Evolutionary conservation across 1,140 invertebrate species (phyloP), one percentile per base, ranked within the genome.

Genomic region (Aphaenogaster rudis): DNA sequence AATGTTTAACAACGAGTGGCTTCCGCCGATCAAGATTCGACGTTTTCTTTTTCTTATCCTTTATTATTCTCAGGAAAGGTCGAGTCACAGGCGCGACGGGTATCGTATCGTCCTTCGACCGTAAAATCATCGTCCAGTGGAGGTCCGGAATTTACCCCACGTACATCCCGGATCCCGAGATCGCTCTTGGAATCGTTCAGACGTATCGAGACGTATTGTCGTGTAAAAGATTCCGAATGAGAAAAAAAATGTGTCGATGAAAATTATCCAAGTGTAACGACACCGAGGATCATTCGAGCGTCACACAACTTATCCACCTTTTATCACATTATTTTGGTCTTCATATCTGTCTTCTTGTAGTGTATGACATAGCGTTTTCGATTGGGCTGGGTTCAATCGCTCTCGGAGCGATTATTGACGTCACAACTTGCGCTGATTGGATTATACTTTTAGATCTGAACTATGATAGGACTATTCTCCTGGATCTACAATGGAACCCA

Each of bases 81-180:
- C 52, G 85, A 88, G 67, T 84, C 76, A 67, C 69, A 21, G 17
- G 45, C 57, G 59, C 69, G 64, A 89, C 79, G 42, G 72, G 57
- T 71, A 81, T 88, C 71, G 74, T 54, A 59, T 21, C 71, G 13
- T 86, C 92, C 80, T 85, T 92, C 91, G 91, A 94, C 93, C 93
- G 90, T 95, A 90, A 94, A 94, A 94, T 93, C 91, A 91, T 93
- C 92, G 92, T 94, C 90, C 91, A 91, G 81, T 61, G 90, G 93
- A 93, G 94, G 94, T 93, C 91, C 92, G 88, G 89, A 91, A 88
- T 92, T 90, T 88, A 90, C 90, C 88, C 89, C 87, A 76, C 45
- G 87, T 80, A 64, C 71, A 90, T 79, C 90, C 13, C 61, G 61
- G 69, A 86, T 64, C 89, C 48, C 33, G 50, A 64, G 86, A 88